Conservation (phyloP, 1,140 invertebrate genomes). For the Apolygus lucorum region DNA sequence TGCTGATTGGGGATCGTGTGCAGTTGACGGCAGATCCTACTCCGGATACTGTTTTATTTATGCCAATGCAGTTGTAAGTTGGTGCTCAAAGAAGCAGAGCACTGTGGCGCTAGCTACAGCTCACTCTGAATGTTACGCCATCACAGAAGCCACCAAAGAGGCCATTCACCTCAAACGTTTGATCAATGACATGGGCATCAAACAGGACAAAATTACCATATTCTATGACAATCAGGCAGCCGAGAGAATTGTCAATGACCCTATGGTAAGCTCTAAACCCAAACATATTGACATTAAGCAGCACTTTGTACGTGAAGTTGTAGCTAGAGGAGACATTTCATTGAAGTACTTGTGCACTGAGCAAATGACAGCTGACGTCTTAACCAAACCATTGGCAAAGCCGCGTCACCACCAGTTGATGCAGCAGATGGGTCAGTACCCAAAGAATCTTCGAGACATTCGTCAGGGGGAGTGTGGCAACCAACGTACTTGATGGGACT, state of each 20-base stretch:
- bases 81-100: slow-evolving; percentile 11
- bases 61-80: slow-evolving; percentile 2
- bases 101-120: slow-evolving; percentile 3
- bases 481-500: background rate
- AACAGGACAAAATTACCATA: background rate
- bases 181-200: slow-evolving; percentile 6
- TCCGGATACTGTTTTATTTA: slow-evolving; percentile 6
- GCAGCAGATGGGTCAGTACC: slow-evolving; percentile 4
- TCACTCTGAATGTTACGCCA: background rate
- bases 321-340: no score
- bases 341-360: slow-evolving; percentile 15
- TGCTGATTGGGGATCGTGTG: slow-evolving; percentile 7
- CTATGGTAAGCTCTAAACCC: slow-evolving; percentile 1
- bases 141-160: slow-evolving; percentile 10
- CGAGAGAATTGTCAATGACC: slow-evolving; percentile 6
- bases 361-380: background rate
- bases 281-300: slow-evolving; percentile 13
- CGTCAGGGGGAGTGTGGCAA: slow-evolving; percentile 8
- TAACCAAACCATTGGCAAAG: slow-evolving; percentile 6
- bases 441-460: slow-evolving; percentile 8
- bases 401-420: slow-evolving; percentile 7
- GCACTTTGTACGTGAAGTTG: no score
- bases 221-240: slow-evolving; percentile 4
- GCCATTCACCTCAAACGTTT: slow-evolving; percentile 4
- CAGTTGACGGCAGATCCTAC: slow-evolving; percentile 3